Evolutionary conservation across 53 echinoderm and acorn worm genomes (phyloP).

Genomic region (Echinarachnius parma): DNA sequence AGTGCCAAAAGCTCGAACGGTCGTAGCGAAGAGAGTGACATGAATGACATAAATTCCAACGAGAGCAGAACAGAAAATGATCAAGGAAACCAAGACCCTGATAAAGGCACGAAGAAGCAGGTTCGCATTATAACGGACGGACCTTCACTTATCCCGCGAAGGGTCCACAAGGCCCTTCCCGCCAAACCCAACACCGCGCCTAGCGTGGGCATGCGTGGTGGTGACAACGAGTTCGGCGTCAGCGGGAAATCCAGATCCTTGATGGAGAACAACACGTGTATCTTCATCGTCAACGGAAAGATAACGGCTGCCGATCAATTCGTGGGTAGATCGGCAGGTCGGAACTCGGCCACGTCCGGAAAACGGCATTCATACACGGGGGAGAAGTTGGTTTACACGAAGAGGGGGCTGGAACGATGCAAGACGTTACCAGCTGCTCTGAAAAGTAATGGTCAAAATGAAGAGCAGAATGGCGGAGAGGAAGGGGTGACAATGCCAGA

Average conservation of each 20-base stretch:
- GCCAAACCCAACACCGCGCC: conserved; percentile 47
- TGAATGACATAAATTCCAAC: background rate
- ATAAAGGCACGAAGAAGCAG: background rate
- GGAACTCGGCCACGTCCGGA: conserved; percentile 10
- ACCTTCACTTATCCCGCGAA: conserved; percentile 5
- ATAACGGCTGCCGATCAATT: conserved; percentile 20
- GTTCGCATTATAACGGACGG: background rate
- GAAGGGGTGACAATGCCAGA: background rate
- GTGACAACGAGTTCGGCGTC: background rate
- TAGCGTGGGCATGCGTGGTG: background rate
- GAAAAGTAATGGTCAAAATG: background rate
- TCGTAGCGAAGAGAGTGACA: background rate
- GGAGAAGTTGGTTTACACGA: conserved; percentile 32
- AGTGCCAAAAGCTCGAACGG: background rate
- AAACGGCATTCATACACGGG: conserved; percentile 18
- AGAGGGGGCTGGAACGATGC: conserved; percentile 17
- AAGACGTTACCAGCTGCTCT: conserved; percentile 21
- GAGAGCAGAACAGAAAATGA: conserved; percentile 5
- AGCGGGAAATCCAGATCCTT: background rate
- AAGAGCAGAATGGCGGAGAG: background rate
- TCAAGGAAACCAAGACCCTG: background rate
- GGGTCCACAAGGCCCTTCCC: conserved; percentile 26
- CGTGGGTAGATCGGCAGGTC: conserved; percentile 20
- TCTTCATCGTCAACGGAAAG: conserved; percentile 52
- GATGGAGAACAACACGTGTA: conserved; percentile 17